Conservation (phyloP, 2,113 vertebrate species). For the Cynopterus brachyotis region DNA sequence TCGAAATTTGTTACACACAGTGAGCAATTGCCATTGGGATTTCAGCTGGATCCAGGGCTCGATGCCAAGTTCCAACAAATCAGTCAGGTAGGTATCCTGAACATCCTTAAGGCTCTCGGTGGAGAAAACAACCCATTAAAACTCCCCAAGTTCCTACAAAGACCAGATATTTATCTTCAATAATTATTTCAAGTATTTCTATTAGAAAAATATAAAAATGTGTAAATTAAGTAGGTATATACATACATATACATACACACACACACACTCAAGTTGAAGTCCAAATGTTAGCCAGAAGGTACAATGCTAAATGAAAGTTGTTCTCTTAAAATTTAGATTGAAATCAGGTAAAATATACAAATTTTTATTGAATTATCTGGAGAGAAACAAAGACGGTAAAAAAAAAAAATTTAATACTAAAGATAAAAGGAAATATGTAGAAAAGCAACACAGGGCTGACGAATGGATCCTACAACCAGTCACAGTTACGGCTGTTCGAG, state of each 20-base stretch:
- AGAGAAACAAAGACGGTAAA: neutral
- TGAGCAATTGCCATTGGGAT: neutral
- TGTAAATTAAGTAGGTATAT: neutral
- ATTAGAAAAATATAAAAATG: neutral
- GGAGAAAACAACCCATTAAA: neutral
- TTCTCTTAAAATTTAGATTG: neutral
- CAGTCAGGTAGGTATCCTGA: neutral
- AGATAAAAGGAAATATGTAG: neutral
- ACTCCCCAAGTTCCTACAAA: neutral
- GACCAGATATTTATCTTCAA: neutral
- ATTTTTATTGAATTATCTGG: neutral
- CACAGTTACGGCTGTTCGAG: accelerated
- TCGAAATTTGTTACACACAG: neutral
- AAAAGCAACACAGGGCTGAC: neutral
- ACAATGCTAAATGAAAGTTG: neutral
- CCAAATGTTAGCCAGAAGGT: neutral
- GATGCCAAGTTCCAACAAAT: neutral
- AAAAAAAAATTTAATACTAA: neutral
- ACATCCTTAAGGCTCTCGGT: neutral
- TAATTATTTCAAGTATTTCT: neutral
- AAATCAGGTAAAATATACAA: neutral
- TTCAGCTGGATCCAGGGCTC: neutral
- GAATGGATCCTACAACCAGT: neutral
- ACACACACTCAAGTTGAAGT: neutral
- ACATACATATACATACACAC: neutral